These are phyloP conservation scores for Dinomys branickii DNA, from an alignment of 2,113 vertebrate genomes.

Conservation along the genomic window DNA sequence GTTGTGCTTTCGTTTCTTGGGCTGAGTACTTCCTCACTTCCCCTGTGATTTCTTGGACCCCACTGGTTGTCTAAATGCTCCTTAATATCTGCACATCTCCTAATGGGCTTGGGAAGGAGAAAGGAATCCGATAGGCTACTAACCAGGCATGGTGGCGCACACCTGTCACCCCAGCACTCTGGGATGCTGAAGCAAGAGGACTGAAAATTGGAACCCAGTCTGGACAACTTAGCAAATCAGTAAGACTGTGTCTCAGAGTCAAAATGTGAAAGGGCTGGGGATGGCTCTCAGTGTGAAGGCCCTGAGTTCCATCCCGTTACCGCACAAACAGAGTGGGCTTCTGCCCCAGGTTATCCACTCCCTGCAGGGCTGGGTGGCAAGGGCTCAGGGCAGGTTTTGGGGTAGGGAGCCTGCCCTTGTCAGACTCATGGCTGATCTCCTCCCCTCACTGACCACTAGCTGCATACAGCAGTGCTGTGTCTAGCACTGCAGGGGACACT, in stretches of 20 bases:
- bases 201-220: background rate
- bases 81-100: accelerated
- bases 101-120: background rate
- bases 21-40: accelerated
- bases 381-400: background rate
- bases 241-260: background rate
- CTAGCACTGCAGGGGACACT: background rate
- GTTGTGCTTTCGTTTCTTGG: background rate
- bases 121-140: background rate
- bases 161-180: background rate
- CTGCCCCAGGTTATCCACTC: background rate
- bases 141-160: background rate
- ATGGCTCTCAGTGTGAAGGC: background rate
- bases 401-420: too few relatives aligned
- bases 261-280: background rate
- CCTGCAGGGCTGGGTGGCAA: background rate
- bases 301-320: background rate
- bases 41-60: background rate
- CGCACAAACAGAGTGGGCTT: background rate
- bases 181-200: background rate
- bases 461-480: background rate
- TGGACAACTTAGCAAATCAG: background rate
- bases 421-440: background rate
- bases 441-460: background rate
- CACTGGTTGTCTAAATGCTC: accelerated